These are phyloP conservation scores for Halcyon badia DNA, from an alignment of 2,797 vertebrate genomes.

Conservation along the genomic window DNA sequence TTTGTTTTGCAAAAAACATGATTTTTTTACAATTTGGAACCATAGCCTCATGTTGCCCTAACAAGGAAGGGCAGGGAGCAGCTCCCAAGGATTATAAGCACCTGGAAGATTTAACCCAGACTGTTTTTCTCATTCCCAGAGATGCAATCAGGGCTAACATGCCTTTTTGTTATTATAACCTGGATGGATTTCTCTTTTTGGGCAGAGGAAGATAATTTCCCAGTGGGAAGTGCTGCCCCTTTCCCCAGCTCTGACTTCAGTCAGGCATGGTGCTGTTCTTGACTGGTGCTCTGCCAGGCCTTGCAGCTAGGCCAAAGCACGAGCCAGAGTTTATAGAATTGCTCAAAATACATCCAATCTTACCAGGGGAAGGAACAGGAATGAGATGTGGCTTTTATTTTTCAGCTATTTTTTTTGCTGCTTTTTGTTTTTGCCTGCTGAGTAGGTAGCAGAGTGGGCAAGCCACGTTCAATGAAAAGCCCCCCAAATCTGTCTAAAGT, in stretches of 20 bases:
- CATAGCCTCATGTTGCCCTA: not conserved
- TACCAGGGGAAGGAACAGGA: not conserved
- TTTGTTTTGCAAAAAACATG: not conserved
- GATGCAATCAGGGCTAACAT: not conserved
- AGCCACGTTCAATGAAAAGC: not conserved
- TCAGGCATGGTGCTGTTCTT: not conserved
- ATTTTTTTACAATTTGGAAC: not conserved
- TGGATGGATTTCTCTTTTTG: not conserved
- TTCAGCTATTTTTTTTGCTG: not conserved
- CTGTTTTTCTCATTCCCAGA: conserved; percentile 4
- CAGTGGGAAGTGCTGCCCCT: not conserved
- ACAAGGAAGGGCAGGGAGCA: not conserved
- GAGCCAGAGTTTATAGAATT: not conserved
- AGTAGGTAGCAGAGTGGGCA: not conserved
- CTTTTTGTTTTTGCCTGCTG: not conserved
- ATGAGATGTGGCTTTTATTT: not conserved
- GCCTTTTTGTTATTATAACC: not conserved
- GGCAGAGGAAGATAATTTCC: not conserved
- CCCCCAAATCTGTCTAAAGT: not conserved
- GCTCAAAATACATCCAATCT: not conserved
- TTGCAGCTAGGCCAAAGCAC: not conserved
- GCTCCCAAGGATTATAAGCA: not conserved
- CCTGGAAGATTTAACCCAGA: not conserved
- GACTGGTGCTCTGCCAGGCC: not conserved
- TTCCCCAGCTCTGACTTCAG: not conserved